Evolutionary conservation across 2,113 vertebrate species (phyloP), one percentile per base, ranked within the genome.

Genomic region (Erythrocercus mccallii): DNA sequence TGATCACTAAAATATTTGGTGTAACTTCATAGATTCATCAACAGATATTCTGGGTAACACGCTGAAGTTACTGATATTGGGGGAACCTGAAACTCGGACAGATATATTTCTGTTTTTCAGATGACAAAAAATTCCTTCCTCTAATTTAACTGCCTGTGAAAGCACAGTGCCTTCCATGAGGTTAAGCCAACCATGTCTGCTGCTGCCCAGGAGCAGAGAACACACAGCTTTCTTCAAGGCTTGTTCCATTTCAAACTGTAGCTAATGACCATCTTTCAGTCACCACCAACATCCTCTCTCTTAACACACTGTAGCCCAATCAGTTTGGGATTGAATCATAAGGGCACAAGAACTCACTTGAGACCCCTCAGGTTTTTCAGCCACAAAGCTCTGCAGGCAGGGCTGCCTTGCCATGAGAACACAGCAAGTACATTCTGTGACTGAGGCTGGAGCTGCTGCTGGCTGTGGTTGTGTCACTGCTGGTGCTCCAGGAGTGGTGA

Each of bases 341-440:
- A 57, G 6, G 38, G 72, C 60, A 53, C 35, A 38, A 28, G 22
- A 81, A 45, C 22, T 89, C 25, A 11, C n/a, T 31, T 19, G n/a
- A 87, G 88, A 58, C 3, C 30, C 19, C 47, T 15, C 1, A 61
- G 13, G 28, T 7, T 81, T 62, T 58, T 4, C 15, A 79, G 30
- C 31, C 51, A 12, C 54, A 10, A 14, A 48, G 69, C 73, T 91
- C 60, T 78, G 90, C 31, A 24, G 78, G 69, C 44, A 81, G 48
- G 44, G 48, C 72, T 44, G 16, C 76, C 48, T 5, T 48, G 42
- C 37, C n/a, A 6, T 6, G 12, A 22, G 31, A 17, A 17, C 13
- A 3, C 2, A 31, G 80, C 50, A 57, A 28, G 35, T 1, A 24
- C 10, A 7, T 9, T 5, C 6, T 0, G 0, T 20, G 89, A 11